These are phyloP conservation scores for Cataglyphis altisquamis DNA, from an alignment of 2,888 invertebrate genomes.

Conservation along the genomic window DNA sequence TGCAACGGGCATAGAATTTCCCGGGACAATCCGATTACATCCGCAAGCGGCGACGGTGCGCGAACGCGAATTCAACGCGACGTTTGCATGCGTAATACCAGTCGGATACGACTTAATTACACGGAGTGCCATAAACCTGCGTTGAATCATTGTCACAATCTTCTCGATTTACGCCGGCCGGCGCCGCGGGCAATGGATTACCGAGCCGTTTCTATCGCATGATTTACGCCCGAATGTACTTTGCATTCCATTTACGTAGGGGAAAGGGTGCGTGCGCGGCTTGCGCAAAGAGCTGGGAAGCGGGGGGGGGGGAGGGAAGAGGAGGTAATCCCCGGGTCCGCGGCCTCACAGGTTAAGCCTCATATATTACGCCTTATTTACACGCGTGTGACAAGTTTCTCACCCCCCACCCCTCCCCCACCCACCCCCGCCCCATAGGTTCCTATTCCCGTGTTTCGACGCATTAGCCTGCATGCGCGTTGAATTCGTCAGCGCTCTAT, in stretches of 20 bases:
- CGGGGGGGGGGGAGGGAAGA: background rate
- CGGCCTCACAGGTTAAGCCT: slow-evolving; percentile 67
- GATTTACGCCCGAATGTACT: slow-evolving; percentile 80
- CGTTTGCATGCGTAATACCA: slow-evolving; percentile 70
- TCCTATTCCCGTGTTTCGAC: slow-evolving; percentile 27
- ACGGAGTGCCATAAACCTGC: slow-evolving; percentile 77
- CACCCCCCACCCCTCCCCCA: slow-evolving; percentile 42
- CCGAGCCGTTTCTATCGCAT: slow-evolving; percentile 76
- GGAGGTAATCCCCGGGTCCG: slow-evolving; percentile 72
- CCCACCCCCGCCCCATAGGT: background rate
- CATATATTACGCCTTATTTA: slow-evolving; percentile 76
- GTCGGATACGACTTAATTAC: slow-evolving; percentile 78
- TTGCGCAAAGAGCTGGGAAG: slow-evolving; percentile 11
- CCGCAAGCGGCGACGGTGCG: slow-evolving; percentile 32
- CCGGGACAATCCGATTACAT: slow-evolving; percentile 56
- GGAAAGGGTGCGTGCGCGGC: slow-evolving; percentile 53
- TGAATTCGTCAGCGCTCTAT: slow-evolving; percentile 54
- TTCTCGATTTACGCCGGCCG: slow-evolving; percentile 78
- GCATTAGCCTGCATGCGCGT: slow-evolving; percentile 57
- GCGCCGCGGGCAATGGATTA: slow-evolving; percentile 78
- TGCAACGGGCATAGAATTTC: slow-evolving; percentile 24
- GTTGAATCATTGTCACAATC: slow-evolving; percentile 81
- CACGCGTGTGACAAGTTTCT: slow-evolving; percentile 58
- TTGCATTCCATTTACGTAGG: slow-evolving; percentile 76
- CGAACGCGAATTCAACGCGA: slow-evolving; percentile 26